phyloP scores from a whole-genome alignment of 23 tunicate genomes.

The Halocynthia aurantium region DNA sequence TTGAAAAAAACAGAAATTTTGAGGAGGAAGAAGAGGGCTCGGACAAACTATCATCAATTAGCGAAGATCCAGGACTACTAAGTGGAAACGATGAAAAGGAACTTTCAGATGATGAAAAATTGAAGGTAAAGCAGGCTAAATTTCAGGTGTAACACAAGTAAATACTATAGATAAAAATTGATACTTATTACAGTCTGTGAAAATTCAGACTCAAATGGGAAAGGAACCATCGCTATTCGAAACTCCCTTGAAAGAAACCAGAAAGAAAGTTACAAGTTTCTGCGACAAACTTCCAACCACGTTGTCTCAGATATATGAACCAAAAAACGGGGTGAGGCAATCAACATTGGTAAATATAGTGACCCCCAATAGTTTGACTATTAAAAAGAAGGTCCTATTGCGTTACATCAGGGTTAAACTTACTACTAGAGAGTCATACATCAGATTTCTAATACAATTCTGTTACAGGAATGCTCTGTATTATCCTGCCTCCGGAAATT shows the following conservation, averaged over 20 bases:
- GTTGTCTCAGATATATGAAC: conserved; percentile 21
- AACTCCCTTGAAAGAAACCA: conserved; percentile 22
- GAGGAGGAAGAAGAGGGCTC: not conserved
- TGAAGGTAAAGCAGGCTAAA: no score
- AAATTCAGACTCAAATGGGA: not conserved
- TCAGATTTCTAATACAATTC: not conserved
- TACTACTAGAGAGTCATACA: no score
- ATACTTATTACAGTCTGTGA: no score
- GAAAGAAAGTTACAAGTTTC: conserved; percentile 4
- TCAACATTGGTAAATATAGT: not conserved
- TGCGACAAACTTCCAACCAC: conserved; percentile 28
- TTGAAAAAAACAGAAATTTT: conserved; percentile 13
- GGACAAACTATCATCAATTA: not conserved
- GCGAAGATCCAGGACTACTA: not conserved
- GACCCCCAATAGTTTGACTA: no score
- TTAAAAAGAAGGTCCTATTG: no score
- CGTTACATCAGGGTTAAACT: no score
- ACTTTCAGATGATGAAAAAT: not conserved
- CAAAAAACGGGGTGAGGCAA: conserved; percentile 7
- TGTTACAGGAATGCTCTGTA: conserved; percentile 49
- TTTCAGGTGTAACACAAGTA: no score
- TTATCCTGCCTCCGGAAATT: conserved; percentile 68
- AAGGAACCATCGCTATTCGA: conserved; percentile 23
- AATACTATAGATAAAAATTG: no score
- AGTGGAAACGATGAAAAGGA: conserved; percentile 27